A percentile compares a stretch with the other conserved stretches of the same genome.
Evolutionary conservation across 2,113 vertebrate species (phyloP).

Genomic region (Mormyrus lacerda): DNA sequence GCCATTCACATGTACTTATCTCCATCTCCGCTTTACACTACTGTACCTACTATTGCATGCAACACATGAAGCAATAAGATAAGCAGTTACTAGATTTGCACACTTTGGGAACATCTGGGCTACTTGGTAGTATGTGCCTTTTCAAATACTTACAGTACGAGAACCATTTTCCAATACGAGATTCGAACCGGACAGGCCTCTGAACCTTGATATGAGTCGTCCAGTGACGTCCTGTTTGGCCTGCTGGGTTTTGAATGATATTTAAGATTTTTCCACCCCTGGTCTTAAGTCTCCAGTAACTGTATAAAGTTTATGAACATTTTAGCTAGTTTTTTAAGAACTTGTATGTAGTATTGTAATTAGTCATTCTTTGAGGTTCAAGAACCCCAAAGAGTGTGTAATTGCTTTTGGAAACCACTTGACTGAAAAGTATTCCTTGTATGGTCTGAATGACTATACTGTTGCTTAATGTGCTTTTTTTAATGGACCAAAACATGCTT

Average conservation of each 20-base stretch:
- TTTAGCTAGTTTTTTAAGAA: constrained; percentile 6
- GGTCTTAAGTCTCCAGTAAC: background rate
- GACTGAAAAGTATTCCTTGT: constrained; percentile 10
- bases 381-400: background rate
- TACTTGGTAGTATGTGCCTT: background rate
- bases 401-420: constrained; percentile 1
- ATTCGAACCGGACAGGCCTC: background rate
- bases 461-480: background rate
- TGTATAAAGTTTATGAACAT: background rate
- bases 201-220: background rate
- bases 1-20: background rate
- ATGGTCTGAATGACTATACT: background rate
- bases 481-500: background rate
- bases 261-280: background rate
- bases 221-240: background rate
- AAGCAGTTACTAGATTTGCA: background rate
- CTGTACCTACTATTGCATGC: background rate
- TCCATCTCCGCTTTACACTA: background rate
- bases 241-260: background rate
- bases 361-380: background rate
- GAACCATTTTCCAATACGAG: background rate
- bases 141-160: background rate
- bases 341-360: background rate
- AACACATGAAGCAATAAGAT: background rate
- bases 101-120: background rate